Base-by-base conservation (phyloP, 2,888 invertebrate genomes). In the Tetragonisca angustula region DNA sequence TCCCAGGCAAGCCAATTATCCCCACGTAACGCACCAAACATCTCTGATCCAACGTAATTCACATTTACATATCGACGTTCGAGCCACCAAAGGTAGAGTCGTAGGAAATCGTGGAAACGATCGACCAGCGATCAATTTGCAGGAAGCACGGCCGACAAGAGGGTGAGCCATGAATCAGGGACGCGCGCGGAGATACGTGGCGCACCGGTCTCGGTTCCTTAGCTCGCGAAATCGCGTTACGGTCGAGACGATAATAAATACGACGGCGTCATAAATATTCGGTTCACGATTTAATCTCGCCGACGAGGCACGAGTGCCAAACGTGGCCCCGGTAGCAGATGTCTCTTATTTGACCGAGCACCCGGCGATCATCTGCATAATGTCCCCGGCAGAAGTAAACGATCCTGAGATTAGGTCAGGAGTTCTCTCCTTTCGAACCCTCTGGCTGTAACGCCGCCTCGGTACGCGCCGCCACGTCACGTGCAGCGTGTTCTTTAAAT, bases 281-380 rank as follows among this genome's bases (percentile, higher is more conserved):
- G 88, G 87, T 87, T 89, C 91, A 91, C 89, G 90, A 90, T 90
- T 93, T 91, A 92, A 92, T 92, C 92, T 91, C 86, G 87, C 71
- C 75, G 74, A 67, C 61, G 79, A 74, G 84, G 82, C 76, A 81
- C 77, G 59, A 79, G 76, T 76, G 79, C 62, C 79, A 85, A 79
- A 76, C 79, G 76, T 72, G 78, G 80, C 76, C 24, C 24, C 74
- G 69, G 70, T 43, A 79, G 50, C 76, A 86, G 77, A 79, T 86
- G 86, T 83, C 79, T 70, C 86, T 79, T 81, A 81, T 88, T 80
- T 79, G 74, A 80, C 85, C 75, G 74, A 76, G 83, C 73, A 71
- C 74, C 11, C 70, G 59, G 61, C 68, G 83, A 82, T 86, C 86
- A 85, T 85, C 85, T 85, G 83, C 86, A 85, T 86, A 86, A 81